A percentile compares a stretch with the other conserved stretches of the same genome.
Evolutionary conservation across 2,888 invertebrate genomes (phyloP).

Genomic region (Drosophila borealis): DNA sequence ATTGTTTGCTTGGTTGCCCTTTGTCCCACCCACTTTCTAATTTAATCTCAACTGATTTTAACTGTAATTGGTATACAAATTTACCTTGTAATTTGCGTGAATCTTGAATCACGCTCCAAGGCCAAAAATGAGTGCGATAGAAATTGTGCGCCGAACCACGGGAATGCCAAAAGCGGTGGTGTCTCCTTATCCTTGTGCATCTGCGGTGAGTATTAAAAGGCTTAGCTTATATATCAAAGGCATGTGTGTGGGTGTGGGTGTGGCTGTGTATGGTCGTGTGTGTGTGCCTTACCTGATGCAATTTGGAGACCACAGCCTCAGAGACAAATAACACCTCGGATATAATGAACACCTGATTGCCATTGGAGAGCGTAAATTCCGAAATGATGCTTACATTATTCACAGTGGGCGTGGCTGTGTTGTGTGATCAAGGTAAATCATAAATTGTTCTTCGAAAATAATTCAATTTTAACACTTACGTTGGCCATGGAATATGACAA

Average conservation of each 20-base stretch:
- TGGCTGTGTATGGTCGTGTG: background rate
- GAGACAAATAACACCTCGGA: conserved; percentile 88
- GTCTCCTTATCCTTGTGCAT: conserved; percentile 88
- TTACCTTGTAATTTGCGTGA: conserved; percentile 86
- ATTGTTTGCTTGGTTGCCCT: background rate
- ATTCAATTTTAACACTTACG: conserved; percentile 84
- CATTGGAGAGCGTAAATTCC: conserved; percentile 87
- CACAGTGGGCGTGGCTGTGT: conserved; percentile 86
- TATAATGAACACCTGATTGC: conserved; percentile 88
- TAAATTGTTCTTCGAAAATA: background rate
- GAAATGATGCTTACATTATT: conserved; percentile 87
- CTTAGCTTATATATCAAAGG: conserved; percentile 37
- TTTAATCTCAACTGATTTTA: background rate
- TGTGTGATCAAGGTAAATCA: conserved; percentile 23
- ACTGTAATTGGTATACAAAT: conserved; percentile 17
- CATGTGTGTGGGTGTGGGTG: background rate
- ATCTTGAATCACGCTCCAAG: conserved; percentile 86
- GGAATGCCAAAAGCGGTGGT: conserved; percentile 88
- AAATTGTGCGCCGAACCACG: conserved; percentile 89
- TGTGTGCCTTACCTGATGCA: conserved; percentile 86
- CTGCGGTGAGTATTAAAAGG: conserved; percentile 54
- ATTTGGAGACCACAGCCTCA: conserved; percentile 87
- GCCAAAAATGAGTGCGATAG: conserved; percentile 88
- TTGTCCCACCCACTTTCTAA: background rate
- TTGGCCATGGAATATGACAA: conserved; percentile 86